Conservation (phyloP, 2,888 invertebrate genomes). For the Osmoderma eremita region DNA sequence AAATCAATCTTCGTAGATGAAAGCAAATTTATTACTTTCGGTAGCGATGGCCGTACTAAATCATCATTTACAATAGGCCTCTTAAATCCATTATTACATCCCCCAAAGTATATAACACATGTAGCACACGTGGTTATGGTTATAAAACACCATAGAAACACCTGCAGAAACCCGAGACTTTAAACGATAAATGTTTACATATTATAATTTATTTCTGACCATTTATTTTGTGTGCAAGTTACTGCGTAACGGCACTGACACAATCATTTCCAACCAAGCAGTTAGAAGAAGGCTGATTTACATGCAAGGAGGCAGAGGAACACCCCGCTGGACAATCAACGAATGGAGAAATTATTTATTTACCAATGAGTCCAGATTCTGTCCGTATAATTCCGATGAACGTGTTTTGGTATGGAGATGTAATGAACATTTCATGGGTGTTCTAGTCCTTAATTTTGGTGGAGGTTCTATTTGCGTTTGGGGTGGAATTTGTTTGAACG, state of each 20-base stretch:
- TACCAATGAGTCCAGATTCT: not conserved
- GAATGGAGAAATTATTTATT: not conserved
- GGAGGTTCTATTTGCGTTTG: not conserved
- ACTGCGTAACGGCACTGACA: not conserved
- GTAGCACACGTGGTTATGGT: too few species aligned
- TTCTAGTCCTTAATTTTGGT: constrained; percentile 5
- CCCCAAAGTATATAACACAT: too few species aligned
- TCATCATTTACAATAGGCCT: too few species aligned
- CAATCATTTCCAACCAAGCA: not conserved
- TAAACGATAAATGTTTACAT: too few species aligned
- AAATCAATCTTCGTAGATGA: too few species aligned
- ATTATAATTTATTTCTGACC: too few species aligned
- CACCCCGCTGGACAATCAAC: not conserved
- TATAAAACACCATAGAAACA: too few species aligned
- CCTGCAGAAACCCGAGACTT: too few species aligned
- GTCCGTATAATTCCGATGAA: not conserved
- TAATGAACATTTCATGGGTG: not conserved
- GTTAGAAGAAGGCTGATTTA: not conserved
- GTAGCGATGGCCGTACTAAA: too few species aligned
- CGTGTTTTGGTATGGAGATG: not conserved
- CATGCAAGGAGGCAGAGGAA: not conserved
- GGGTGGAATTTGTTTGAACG: not conserved
- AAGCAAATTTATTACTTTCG: too few species aligned
- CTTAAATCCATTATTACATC: too few species aligned
- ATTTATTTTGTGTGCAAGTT: too few species aligned